Percentiles rank a stretch among this genome's conserved stretches.
These are phyloP conservation scores for Nomada goodeniana DNA, from an alignment of 2,888 invertebrate genomes.

Conservation along the genomic window DNA sequence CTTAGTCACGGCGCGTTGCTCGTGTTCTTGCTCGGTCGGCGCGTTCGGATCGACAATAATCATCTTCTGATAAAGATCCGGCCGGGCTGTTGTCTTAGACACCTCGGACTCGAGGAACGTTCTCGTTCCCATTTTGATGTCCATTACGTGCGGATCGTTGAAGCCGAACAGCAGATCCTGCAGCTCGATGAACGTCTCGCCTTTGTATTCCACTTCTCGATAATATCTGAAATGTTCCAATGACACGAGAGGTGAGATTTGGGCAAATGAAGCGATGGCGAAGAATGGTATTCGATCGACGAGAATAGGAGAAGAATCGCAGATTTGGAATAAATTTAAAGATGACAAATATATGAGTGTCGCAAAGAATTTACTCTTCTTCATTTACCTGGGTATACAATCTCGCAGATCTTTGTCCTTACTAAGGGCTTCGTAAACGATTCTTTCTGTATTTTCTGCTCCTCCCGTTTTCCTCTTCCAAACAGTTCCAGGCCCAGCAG, in stretches of 20 bases:
- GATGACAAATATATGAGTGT: background rate
- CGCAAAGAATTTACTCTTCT: background rate
- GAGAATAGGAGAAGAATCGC: too few species aligned
- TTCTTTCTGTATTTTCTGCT: conserved; percentile 90
- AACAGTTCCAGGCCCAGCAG: conserved; percentile 96
- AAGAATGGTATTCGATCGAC: too few species aligned
- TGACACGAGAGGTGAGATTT: too few species aligned
- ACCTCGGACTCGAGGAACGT: conserved; percentile 99
- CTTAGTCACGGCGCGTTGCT: conserved; percentile 94
- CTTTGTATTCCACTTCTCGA: conserved; percentile 91
- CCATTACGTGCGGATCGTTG: conserved; percentile 97
- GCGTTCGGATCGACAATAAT: conserved; percentile 94
- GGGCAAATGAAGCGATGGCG: too few species aligned
- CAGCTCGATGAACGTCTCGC: conserved; percentile 95
- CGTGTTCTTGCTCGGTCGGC: conserved; percentile 93
- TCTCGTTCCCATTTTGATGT: conserved; percentile 98
- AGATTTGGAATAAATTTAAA: too few species aligned
- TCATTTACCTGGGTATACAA: conserved; percentile 88
- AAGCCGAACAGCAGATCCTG: conserved; percentile 97
- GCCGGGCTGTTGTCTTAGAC: conserved; percentile 92
- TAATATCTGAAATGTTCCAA: conserved; percentile 86
- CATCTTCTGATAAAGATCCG: conserved; percentile 98
- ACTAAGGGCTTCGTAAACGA: conserved; percentile 92
- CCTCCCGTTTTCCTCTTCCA: conserved; percentile 94
- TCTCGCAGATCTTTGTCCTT: conserved; percentile 90